Evolutionary conservation across 2,888 invertebrate species (phyloP).

Genomic region (Anodontia alba): DNA sequence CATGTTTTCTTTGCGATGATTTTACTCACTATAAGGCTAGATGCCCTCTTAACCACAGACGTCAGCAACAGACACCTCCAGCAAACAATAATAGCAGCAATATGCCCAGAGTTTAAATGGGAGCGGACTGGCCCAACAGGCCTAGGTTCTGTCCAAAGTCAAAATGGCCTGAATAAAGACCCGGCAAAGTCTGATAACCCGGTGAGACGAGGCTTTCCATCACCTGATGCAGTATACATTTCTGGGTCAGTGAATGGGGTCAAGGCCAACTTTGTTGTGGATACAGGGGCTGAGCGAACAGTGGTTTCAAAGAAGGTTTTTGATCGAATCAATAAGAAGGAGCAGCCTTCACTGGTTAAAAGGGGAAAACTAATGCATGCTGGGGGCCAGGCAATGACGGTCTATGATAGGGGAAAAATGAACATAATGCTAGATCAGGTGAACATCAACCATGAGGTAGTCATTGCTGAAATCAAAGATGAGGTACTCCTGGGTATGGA

Average conservation of each 20-base stretch:
- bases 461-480: too few species aligned
- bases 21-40: too few species aligned
- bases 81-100: background rate
- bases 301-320: conserved; percentile 20
- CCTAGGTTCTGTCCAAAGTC: conserved; percentile 26
- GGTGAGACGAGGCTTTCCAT: conserved; percentile 20
- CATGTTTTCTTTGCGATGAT: too few species aligned
- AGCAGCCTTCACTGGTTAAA: conserved; percentile 15
- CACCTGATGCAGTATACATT: conserved; percentile 36
- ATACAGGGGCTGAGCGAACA: conserved; percentile 23
- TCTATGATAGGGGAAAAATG: conserved; percentile 15
- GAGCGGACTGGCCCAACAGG: too few species aligned
- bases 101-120: conserved; percentile 32
- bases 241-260: conserved; percentile 17
- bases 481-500: too few species aligned
- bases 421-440: conserved; percentile 4
- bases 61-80: too few species aligned
- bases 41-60: background rate
- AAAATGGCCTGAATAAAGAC: conserved; percentile 20
- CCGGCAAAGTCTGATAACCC: background rate
- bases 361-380: conserved; percentile 30
- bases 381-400: conserved; percentile 24
- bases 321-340: too few species aligned
- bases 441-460: conserved; percentile 11
- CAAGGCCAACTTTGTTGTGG: conserved; percentile 25